phyloP scores from a whole-genome alignment of 2,797 vertebrate genomes.

The Halcyon chelicuti region DNA sequence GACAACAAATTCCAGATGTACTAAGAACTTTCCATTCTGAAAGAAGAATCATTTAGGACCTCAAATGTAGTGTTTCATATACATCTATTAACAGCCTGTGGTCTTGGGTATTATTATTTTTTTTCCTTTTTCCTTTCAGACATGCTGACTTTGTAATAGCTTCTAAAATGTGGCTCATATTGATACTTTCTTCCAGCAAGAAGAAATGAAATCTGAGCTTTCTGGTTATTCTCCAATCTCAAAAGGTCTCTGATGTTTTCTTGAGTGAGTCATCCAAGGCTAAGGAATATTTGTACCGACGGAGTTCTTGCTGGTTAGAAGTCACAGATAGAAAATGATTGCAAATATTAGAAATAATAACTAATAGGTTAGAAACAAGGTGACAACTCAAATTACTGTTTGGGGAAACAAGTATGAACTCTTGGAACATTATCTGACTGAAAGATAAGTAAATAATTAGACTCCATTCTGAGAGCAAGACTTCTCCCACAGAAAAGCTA shows the following conservation, averaged over 20 bases:
- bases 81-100: not conserved
- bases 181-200: not conserved
- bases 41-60: not conserved
- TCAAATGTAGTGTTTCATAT: not conserved
- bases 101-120: not conserved
- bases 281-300: not conserved
- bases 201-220: not conserved
- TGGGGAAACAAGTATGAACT: not conserved
- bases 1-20: not conserved
- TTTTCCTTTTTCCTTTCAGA: not conserved
- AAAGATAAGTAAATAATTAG: constrained; percentile 23
- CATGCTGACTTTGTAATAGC: not conserved
- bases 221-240: not conserved
- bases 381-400: constrained; percentile 1
- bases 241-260: not conserved
- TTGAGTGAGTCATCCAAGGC: not conserved
- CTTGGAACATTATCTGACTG: not conserved
- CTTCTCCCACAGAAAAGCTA: not conserved
- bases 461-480: not conserved
- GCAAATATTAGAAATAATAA: not conserved
- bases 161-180: not conserved
- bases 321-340: not conserved
- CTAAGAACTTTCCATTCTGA: not conserved
- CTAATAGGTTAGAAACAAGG: not conserved
- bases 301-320: not conserved